Conservation (phyloP, 2,888 invertebrate genomes). For the Drosophila eohydei region DNA sequence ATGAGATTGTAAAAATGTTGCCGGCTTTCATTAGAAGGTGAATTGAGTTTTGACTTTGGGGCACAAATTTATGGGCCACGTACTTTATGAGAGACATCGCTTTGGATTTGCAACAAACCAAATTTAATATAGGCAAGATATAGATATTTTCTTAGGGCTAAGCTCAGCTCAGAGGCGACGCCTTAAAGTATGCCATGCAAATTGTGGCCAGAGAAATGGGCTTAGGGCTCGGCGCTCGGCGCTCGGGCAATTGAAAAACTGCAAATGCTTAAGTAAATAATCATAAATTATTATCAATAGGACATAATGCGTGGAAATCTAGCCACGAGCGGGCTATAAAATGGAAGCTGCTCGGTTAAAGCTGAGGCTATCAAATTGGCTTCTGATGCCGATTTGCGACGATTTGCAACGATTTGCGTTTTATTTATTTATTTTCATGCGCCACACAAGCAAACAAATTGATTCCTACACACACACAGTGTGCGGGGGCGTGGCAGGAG, state of each 20-base stretch:
- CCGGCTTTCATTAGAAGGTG: slow-evolving; percentile 69
- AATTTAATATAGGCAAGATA: slow-evolving; percentile 6
- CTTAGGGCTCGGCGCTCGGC: slow-evolving; percentile 15
- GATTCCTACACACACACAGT: slow-evolving; percentile 50
- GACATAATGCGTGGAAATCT: slow-evolving; percentile 71
- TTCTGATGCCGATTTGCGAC: slow-evolving; percentile 73
- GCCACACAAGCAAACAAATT: slow-evolving; percentile 68
- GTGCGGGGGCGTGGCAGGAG: slow-evolving; percentile 14
- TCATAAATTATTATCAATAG: slow-evolving; percentile 71
- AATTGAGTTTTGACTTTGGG: slow-evolving; percentile 50
- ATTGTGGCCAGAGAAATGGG: slow-evolving; percentile 6
- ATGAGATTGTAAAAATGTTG: slow-evolving; percentile 68
- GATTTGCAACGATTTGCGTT: slow-evolving; percentile 66
- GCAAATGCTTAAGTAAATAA: slow-evolving; percentile 47
- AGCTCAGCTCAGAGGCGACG: slow-evolving; percentile 18
- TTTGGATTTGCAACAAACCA: slow-evolving; percentile 13
- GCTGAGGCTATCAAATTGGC: slow-evolving; percentile 76
- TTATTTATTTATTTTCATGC: slow-evolving; percentile 74
- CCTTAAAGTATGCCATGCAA: slow-evolving; percentile 52
- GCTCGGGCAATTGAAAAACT: slow-evolving; percentile 53
- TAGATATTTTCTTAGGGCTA: background rate
- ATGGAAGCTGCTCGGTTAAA: slow-evolving; percentile 57
- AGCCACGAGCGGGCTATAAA: slow-evolving; percentile 72
- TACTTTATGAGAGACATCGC: slow-evolving; percentile 30
- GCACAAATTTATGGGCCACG: slow-evolving; percentile 38